Percentiles rank a stretch among this genome's conserved stretches.
Conservation (phyloP, 2,797 vertebrate species). For the Poecilia wingei region DNA sequence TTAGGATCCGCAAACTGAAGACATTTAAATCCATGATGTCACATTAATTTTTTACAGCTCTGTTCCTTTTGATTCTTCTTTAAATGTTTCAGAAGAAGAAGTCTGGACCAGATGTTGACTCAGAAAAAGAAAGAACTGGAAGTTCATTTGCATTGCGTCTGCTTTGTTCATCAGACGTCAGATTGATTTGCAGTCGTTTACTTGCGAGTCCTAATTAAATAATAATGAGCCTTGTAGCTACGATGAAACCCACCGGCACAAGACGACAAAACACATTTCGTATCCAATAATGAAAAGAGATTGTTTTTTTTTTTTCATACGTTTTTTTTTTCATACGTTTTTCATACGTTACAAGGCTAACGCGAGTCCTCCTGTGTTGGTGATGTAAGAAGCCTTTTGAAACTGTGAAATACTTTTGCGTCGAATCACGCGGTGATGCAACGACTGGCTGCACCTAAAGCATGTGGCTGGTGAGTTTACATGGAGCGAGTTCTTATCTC, state of each 20-base stretch:
- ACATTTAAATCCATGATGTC: not conserved
- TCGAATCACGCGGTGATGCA: not conserved
- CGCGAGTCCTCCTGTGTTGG: not conserved
- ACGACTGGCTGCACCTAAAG: constrained; percentile 21
- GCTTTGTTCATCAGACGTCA: constrained; percentile 20
- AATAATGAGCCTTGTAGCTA: constrained; percentile 38
- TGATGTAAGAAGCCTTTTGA: constrained; percentile 10
- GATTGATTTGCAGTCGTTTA: constrained; percentile 36
- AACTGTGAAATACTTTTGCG: constrained; percentile 34
- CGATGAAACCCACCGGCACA: constrained; percentile 27
- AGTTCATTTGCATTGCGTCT: constrained; percentile 2
- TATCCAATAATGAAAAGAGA: constrained; percentile 1
- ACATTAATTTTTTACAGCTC: not conserved
- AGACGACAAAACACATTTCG: constrained; percentile 12
- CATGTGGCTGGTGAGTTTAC: constrained; percentile 22
- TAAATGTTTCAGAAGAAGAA: not conserved
- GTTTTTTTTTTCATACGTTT: not conserved
- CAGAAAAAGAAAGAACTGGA: constrained; percentile 3
- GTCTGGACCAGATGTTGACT: not conserved
- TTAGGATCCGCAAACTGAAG: not conserved
- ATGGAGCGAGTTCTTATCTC: constrained; percentile 75
- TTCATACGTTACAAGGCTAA: not conserved
- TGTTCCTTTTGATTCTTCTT: not conserved
- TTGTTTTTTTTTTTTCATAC: not conserved
- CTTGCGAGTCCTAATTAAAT: constrained; percentile 39